A percentile compares a stretch with the other conserved stretches of the same genome.
Conservation (phyloP, 2,888 invertebrate genomes). For the Torymus tubicola region DNA sequence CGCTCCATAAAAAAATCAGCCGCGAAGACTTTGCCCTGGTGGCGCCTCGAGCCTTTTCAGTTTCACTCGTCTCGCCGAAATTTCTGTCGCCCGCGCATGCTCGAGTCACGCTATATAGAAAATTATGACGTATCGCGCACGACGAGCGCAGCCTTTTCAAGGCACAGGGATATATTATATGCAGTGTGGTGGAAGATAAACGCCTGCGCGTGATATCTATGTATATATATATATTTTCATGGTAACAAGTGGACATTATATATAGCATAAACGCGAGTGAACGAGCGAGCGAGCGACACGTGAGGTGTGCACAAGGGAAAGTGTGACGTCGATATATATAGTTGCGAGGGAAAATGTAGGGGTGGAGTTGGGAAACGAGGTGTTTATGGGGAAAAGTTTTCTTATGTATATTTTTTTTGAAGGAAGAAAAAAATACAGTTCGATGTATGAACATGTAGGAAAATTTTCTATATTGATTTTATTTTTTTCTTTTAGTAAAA, state of each 20-base stretch:
- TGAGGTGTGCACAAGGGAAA: not conserved
- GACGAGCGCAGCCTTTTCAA: conserved; percentile 67
- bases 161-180: conserved; percentile 53
- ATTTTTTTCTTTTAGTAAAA: too few species aligned
- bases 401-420: too few species aligned
- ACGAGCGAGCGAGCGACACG: not conserved
- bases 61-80: not conserved
- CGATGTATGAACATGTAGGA: too few species aligned
- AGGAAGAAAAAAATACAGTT: too few species aligned
- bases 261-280: conserved; percentile 28
- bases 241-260: conserved; percentile 44
- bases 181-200: conserved; percentile 34
- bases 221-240: conserved; percentile 34
- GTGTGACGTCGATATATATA: conserved; percentile 35
- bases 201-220: not conserved
- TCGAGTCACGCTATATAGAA: conserved; percentile 71
- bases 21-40: conserved; percentile 26
- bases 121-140: conserved; percentile 73
- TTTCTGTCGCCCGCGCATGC: conserved; percentile 30
- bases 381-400: too few species aligned
- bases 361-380: too few species aligned
- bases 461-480: too few species aligned
- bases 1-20: not conserved
- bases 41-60: conserved; percentile 4
- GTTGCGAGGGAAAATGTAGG: too few species aligned